Evolutionary conservation across 2,888 invertebrate species (phyloP).

Genomic region (Pandemis heparana): DNA sequence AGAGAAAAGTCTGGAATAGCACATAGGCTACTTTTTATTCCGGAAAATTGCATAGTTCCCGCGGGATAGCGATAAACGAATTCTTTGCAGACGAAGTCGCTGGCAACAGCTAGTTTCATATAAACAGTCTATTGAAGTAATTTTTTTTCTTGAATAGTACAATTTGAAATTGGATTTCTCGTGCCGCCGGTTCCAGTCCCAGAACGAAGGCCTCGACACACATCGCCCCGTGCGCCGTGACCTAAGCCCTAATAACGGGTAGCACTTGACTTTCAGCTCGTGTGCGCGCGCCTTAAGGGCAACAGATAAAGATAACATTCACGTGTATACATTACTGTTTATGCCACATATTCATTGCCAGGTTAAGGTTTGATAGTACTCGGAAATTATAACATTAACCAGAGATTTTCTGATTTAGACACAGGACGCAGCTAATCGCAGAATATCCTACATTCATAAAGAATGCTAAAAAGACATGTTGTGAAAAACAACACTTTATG

Average conservation of each 20-base stretch:
- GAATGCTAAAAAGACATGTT: neutral
- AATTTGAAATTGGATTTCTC: neutral
- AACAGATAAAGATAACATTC: slow-evolving; percentile 26
- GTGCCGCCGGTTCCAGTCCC: slow-evolving; percentile 20
- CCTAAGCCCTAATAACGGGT: slow-evolving; percentile 64
- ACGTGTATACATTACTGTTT: slow-evolving; percentile 16
- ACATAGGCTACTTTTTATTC: too few species aligned
- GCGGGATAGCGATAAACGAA: too few species aligned
- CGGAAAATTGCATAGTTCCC: too few species aligned
- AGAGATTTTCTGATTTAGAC: neutral
- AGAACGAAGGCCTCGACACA: slow-evolving; percentile 55
- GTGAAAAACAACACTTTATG: neutral
- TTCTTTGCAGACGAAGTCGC: too few species aligned
- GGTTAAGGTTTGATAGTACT: neutral
- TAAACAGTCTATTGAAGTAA: neutral
- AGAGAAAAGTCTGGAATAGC: too few species aligned
- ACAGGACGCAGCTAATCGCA: too few species aligned
- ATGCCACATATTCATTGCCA: neutral
- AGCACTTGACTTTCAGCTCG: slow-evolving; percentile 61
- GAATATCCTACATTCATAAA: too few species aligned
- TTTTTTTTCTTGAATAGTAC: neutral
- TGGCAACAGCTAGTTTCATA: too few species aligned
- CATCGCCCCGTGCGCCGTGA: slow-evolving; percentile 52
- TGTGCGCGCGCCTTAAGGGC: slow-evolving; percentile 45
- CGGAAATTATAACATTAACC: neutral